Conservation (phyloP, 2,797 vertebrate genomes). For the Remorina albescens region DNA sequence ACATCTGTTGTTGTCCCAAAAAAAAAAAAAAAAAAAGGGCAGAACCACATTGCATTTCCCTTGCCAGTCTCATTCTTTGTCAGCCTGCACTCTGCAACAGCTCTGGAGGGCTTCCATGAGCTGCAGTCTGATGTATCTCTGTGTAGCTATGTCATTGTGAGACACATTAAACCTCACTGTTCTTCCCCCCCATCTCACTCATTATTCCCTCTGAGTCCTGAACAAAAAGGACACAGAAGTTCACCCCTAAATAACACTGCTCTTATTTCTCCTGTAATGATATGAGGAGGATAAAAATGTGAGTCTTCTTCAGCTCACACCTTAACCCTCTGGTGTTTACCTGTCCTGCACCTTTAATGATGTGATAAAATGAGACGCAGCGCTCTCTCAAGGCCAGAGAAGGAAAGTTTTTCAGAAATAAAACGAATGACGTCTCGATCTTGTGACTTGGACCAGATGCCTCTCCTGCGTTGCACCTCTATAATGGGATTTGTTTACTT, state of each 20-base stretch:
- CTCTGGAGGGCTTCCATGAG: constrained; percentile 55
- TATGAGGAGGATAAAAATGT: constrained; percentile 31
- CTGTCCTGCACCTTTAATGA: constrained; percentile 34
- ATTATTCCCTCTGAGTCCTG: constrained; percentile 44
- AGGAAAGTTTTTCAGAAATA: constrained; percentile 26
- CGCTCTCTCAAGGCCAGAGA: constrained; percentile 12
- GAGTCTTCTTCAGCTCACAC: constrained; percentile 34
- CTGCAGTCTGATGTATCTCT: constrained; percentile 53
- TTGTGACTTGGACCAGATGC: neutral
- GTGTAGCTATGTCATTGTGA: constrained; percentile 30
- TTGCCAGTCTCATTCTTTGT: constrained; percentile 61
- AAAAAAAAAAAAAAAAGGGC: constrained; percentile 39
- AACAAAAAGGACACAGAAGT: constrained; percentile 21
- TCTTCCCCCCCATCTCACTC: constrained; percentile 37
- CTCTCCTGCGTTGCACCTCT: constrained; percentile 3
- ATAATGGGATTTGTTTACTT: constrained; percentile 33
- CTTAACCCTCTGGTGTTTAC: constrained; percentile 12
- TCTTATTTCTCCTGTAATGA: constrained; percentile 27
- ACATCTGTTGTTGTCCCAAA: constrained; percentile 72
- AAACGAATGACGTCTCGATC: constrained; percentile 20
- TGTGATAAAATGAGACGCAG: constrained; percentile 29
- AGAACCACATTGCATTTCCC: constrained; percentile 56
- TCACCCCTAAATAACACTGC: constrained; percentile 17
- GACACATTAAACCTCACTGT: constrained; percentile 40
- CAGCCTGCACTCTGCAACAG: constrained; percentile 42